A percentile compares a stretch with the other conserved stretches of the same genome.
These are phyloP conservation scores for Nematostella vectensis DNA, from an alignment of 92 coral and sea anemone species.

Conservation along the genomic window DNA sequence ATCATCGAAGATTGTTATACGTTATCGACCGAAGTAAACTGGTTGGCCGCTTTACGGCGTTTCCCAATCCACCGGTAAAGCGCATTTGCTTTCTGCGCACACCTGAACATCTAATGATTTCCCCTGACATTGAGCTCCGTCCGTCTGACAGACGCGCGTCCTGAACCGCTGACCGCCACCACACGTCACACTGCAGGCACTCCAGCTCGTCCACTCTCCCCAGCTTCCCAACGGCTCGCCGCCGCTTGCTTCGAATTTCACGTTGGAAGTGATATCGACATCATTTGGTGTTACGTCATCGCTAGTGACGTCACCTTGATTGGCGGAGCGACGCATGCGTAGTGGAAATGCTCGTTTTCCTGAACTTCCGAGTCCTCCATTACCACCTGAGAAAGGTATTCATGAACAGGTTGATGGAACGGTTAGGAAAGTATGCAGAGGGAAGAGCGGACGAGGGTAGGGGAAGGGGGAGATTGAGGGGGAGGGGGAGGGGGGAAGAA, in stretches of 20 bases:
- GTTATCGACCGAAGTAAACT: no score
- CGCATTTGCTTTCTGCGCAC: constrained; percentile 1
- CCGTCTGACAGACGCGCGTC: constrained; percentile 16
- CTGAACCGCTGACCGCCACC: constrained; percentile 34
- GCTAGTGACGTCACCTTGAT: not conserved
- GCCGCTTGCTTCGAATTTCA: not conserved
- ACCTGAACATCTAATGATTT: constrained; percentile 14
- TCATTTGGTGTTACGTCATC: not conserved
- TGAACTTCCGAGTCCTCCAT: not conserved
- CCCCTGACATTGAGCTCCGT: constrained; percentile 23
- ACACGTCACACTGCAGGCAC: constrained; percentile 29
- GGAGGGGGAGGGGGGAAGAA: no score
- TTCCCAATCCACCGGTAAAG: no score
- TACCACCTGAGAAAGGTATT: no score
- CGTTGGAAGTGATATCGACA: not conserved
- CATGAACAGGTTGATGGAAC: no score
- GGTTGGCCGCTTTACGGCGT: no score
- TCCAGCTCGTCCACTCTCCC: constrained; percentile 26
- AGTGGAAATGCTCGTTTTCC: not conserved
- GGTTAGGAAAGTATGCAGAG: no score
- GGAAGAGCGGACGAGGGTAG: no score
- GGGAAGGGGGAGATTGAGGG: no score
- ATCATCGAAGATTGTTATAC: no score
- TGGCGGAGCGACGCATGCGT: not conserved
- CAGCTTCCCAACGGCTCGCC: not conserved